Base-by-base conservation (phyloP, 2,113 vertebrate genomes). In the Strix aluco region DNA sequence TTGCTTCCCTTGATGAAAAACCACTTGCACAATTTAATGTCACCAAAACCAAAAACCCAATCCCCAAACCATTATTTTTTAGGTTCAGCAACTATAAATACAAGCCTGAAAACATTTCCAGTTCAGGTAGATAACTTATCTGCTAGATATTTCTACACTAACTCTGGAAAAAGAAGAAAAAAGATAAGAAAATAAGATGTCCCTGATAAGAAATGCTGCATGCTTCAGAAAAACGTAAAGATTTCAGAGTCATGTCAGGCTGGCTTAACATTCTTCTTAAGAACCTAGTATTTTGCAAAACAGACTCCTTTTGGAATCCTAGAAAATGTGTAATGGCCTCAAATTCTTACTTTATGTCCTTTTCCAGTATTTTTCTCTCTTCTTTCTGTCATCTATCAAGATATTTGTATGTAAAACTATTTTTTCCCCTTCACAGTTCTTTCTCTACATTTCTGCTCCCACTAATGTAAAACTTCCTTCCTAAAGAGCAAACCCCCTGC, bases 381-480 rank as follows among this genome's bases (percentile, higher is more conserved):
- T 78, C 78, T 90, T 86, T 92, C 81, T 92, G 59, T 29, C 66
- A 95, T 57, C 85, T 84, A 69, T 79, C 32, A 74, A 90, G 70
- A 70, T 87, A 82, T 87, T 85, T 90, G 58, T 81, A 32, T 8
- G 34, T 27, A 61, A 81, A 82, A 88, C 86, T 52, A 58, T 84
- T 94, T 73, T 89, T 95, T 40, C 25, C 72, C 54, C 14, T 72
- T 94, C 57, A 46, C 40, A 30, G 22, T 30, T 54, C 23, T 55
- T 38, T 27, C 88, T 57, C 40, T 21, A 55, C 38, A 30, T 84
- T 81, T 63, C 61, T 59, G 59, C 34, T 46, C 2, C 13, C 62
- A 8, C 81, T 54, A n/a, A 44, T 15, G 7, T 72, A 72, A 78
- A 30, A 3, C 70, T 47, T 69, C 15, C 40, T 22, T 46, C 89